Evolutionary conservation across 2,797 vertebrate species (phyloP).

Genomic region (Fistularia commersonii): DNA sequence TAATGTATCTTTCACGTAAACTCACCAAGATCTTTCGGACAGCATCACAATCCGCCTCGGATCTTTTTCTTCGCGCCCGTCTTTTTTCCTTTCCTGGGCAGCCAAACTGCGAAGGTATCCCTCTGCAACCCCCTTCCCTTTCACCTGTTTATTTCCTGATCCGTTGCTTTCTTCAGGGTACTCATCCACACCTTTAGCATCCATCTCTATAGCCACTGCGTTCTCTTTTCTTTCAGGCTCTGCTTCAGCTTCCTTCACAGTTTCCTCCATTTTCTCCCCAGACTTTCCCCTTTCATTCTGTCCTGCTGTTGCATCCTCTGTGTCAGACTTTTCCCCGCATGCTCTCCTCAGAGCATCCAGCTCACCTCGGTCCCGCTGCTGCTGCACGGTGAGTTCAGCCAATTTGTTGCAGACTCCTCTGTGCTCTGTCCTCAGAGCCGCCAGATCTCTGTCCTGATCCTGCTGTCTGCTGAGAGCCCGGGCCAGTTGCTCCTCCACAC

Average conservation of each 20-base stretch:
- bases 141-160: conserved; percentile 27
- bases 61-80: conserved; percentile 39
- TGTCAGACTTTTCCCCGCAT: conserved; percentile 1
- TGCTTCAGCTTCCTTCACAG: conserved; percentile 9
- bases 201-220: conserved; percentile 4
- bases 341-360: conserved; percentile 23
- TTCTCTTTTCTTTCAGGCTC: conserved; percentile 9
- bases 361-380: conserved; percentile 34
- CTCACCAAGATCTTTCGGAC: conserved; percentile 73
- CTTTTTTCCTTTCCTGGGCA: conserved; percentile 56
- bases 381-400: conserved; percentile 37
- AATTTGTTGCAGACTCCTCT: conserved; percentile 42
- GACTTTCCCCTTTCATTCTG: conserved; percentile 8
- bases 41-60: conserved; percentile 68
- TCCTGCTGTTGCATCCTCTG: conserved; percentile 1
- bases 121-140: conserved; percentile 61
- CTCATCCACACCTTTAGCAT: neutral
- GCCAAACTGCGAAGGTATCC: conserved; percentile 61
- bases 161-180: conserved; percentile 23
- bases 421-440: conserved; percentile 54
- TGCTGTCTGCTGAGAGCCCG: conserved; percentile 44
- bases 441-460: conserved; percentile 50
- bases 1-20: neutral
- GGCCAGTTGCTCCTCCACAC: conserved; percentile 52
- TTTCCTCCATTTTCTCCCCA: conserved; percentile 1